A percentile compares a stretch with the other conserved stretches of the same genome.
These are phyloP conservation scores for Thinocorus orbignyianus DNA, from an alignment of 2,113 vertebrate species.

Conservation along the genomic window DNA sequence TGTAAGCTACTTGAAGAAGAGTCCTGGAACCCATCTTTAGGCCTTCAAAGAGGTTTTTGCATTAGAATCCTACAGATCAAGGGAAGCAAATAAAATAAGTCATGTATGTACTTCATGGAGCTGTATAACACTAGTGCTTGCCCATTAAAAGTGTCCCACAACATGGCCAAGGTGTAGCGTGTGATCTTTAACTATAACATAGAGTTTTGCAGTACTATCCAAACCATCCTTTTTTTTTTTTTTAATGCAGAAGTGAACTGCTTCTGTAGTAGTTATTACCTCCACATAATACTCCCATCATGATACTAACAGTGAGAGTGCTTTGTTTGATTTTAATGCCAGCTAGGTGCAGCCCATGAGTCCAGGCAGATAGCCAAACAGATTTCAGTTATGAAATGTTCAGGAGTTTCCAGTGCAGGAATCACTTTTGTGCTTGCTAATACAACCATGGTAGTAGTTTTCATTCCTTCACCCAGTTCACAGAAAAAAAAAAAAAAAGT, in stretches of 20 bases:
- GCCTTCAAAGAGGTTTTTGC: not conserved
- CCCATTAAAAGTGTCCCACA: not conserved
- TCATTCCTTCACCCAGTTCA: not conserved
- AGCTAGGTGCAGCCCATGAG: not conserved
- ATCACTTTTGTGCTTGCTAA: not conserved
- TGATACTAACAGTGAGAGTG: constrained; percentile 33
- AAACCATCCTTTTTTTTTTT: not conserved
- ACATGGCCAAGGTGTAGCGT: fast-evolving
- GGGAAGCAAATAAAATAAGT: not conserved
- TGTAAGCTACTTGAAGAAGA: not conserved
- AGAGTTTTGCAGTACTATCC: not conserved
- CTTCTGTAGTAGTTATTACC: not conserved
- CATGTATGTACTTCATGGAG: not conserved
- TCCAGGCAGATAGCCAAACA: constrained; percentile 47
- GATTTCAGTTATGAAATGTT: constrained; percentile 40
- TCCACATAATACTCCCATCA: not conserved
- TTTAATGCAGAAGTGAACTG: not conserved
- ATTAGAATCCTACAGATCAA: not conserved
- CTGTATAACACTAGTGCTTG: not conserved
- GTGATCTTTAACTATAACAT: not conserved
- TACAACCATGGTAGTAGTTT: not conserved
- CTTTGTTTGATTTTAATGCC: constrained; percentile 1
- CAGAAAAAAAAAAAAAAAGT: not conserved
- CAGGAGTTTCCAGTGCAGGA: not conserved
- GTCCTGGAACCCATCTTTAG: not conserved